phyloP scores from a whole-genome alignment of 2,113 vertebrate species.

The Tretioscincus oriximinensis region DNA sequence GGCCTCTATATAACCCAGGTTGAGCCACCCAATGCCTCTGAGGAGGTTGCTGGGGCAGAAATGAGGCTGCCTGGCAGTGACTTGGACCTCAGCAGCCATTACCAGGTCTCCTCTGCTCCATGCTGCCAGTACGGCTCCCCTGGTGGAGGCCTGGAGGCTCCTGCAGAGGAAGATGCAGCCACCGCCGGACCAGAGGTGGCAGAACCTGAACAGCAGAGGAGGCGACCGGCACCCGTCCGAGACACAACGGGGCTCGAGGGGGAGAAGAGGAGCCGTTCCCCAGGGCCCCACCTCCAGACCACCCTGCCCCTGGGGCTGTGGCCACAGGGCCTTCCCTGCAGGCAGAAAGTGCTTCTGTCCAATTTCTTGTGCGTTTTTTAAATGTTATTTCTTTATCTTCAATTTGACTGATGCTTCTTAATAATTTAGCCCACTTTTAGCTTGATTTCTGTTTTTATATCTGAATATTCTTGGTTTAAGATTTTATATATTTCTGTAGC shows the following conservation, averaged over 20 bases:
- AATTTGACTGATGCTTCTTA: no score
- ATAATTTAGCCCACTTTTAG: no score
- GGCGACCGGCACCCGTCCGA: conserved; percentile 40
- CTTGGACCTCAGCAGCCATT: conserved; percentile 75
- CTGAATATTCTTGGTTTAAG: no score
- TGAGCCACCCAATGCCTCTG: conserved; percentile 66
- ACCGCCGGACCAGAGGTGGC: conserved; percentile 50
- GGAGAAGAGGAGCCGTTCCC: no score
- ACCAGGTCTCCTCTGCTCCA: conserved; percentile 73
- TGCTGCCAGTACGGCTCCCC: conserved; percentile 76
- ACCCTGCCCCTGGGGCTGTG: no score
- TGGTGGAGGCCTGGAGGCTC: conserved; percentile 67
- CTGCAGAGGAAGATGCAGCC: neutral
- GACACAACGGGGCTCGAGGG: conserved; percentile 44
- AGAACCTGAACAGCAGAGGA: conserved; percentile 59
- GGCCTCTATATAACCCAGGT: conserved; percentile 66
- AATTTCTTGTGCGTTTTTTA: no score
- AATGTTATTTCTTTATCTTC: no score
- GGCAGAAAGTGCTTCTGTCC: no score
- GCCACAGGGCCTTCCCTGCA: no score
- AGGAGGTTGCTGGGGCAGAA: conserved; percentile 66
- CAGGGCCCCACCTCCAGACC: no score
- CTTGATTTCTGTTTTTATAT: no score
- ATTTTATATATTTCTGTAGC: no score
- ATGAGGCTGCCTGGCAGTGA: conserved; percentile 77